Evolutionary conservation across 2,797 vertebrate species (phyloP), one percentile per base, ranked within the genome.

Genomic region (Leptoclinus maculatus): DNA sequence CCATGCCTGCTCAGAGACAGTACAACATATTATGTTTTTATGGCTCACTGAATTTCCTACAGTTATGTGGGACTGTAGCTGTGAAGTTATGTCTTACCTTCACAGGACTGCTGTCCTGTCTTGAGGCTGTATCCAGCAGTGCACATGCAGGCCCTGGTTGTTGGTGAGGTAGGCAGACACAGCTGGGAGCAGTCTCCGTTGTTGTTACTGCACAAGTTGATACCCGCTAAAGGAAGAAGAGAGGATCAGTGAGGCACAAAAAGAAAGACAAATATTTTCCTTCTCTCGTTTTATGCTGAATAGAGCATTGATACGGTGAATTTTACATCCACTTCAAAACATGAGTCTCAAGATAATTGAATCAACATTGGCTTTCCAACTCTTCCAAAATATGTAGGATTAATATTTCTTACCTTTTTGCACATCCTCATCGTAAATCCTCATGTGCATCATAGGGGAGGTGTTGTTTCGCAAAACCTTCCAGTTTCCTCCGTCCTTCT

Each of bases 171-270:
- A 71, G 98, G 97, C 56, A 99, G 95, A 84, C 98, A 99, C 80
- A 99, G 96, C 94, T 99, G 98, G 0, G 98, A 99, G 83, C 98
- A 99, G 90, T 97, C 97, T 0, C 98, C 98, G 0, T 99, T 99
- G 87, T 97, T 98, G 13, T 96, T 89, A 21, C 97, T 99, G 91
- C 98, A 99, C 72, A 97, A 93, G 87, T 99, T 99, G 82, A 93
- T 94, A 53, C 96, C 96, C 73, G 71, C 86, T 92, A 13, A 62
- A 51, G 27, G 14, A 65, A 41, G 74, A 76, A 11, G 12, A 69
- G 6, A 56, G 23, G 36, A 62, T 72, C 29, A 74, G n/a, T 51
- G 4, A 84, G 11, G 71, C 11, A 5, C 7, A 23, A 11, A 32
- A 8, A 51, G 6, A 38, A 29, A 54, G 10, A 64, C 6, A 56